A percentile compares a stretch with the other conserved stretches of the same genome.
These are phyloP conservation scores for Xanthorhoe spadicearia DNA, from an alignment of 2,888 invertebrate genomes.

Conservation along the genomic window DNA sequence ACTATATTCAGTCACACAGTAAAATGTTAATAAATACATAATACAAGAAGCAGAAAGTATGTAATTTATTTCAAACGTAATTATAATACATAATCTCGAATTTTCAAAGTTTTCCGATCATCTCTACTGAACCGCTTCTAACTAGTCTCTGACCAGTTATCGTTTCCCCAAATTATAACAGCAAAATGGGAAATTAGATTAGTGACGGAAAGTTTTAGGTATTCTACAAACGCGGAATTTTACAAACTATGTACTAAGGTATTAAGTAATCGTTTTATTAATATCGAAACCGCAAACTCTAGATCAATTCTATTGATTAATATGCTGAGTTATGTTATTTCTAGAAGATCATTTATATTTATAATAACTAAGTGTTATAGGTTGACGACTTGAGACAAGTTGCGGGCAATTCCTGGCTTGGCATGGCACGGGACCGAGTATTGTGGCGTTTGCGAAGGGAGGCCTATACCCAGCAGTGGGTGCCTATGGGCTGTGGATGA, in stretches of 20 bases:
- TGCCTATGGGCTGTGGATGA: no score
- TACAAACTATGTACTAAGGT: conserved; percentile 9
- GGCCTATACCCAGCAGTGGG: no score
- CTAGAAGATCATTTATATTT: no score
- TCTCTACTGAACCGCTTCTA: conserved; percentile 3
- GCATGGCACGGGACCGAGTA: no score
- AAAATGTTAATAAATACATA: background rate
- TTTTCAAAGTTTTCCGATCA: background rate
- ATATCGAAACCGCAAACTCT: background rate
- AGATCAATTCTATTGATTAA: background rate
- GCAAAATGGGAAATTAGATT: conserved; percentile 12
- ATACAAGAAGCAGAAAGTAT: background rate
- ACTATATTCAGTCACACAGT: background rate
- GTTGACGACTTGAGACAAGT: no score
- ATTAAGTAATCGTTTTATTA: conserved; percentile 12
- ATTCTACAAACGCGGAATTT: conserved; percentile 31
- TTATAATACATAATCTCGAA: no score
- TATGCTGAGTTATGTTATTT: background rate
- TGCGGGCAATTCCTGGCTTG: no score
- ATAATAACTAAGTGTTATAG: no score
- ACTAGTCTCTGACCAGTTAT: conserved; percentile 10
- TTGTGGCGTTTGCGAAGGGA: no score
- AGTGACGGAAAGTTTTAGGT: conserved; percentile 25
- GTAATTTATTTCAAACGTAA: no score
- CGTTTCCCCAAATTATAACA: conserved; percentile 13